These are phyloP conservation scores for Globodera ellingtonae DNA, from an alignment of 1,140 invertebrate species.

Conservation along the genomic window DNA sequence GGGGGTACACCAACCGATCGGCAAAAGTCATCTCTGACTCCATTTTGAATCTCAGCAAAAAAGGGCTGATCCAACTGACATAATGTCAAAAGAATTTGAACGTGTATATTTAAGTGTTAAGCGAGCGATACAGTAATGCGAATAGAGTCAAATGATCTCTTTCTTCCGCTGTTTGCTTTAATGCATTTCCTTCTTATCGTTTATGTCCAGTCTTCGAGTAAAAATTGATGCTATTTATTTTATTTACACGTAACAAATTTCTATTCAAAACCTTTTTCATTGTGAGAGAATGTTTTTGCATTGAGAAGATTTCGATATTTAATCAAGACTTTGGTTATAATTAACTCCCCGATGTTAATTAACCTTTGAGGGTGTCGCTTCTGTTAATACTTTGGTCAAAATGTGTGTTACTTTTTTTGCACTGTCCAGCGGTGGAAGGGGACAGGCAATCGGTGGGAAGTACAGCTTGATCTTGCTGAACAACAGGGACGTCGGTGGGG, in stretches of 20 bases:
- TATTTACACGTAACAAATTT: not conserved
- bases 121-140: too few relatives aligned
- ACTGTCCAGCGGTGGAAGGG: not conserved
- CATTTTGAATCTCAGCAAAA: conserved; percentile 73
- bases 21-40: conserved; percentile 81
- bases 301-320: too few relatives aligned
- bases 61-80: conserved; percentile 39
- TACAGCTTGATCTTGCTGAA: conserved; percentile 51
- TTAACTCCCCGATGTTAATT: too few relatives aligned
- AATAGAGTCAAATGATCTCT: too few relatives aligned
- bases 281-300: not conserved
- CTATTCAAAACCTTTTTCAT: not conserved
- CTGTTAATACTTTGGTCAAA: conserved; percentile 1
- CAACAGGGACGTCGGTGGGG: conserved; percentile 45
- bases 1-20: conserved; percentile 78
- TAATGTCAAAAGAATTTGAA: not conserved
- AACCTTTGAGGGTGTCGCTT: too few relatives aligned
- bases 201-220: too few relatives aligned
- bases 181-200: too few relatives aligned
- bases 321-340: too few relatives aligned
- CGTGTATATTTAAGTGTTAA: too few relatives aligned
- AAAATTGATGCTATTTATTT: not conserved
- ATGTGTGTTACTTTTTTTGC: conserved; percentile 50
- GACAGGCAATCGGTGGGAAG: conserved; percentile 13
- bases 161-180: too few relatives aligned